Evolutionary conservation across 64 coral and sea anemone species (phyloP), one percentile per base, ranked within the genome.

Genomic region (Stichodactyla mertensii): DNA sequence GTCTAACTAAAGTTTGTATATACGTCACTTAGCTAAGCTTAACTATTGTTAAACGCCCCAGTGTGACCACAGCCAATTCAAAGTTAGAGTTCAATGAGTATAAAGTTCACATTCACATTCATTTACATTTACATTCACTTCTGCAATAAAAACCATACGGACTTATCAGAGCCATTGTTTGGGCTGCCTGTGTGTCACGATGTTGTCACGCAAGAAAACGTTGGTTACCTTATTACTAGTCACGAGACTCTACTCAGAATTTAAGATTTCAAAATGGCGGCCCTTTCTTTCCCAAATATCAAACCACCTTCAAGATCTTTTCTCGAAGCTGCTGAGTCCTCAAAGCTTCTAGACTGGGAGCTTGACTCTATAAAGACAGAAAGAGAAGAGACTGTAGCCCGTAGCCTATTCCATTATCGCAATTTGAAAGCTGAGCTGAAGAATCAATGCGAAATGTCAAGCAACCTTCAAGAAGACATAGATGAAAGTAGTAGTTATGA

Each of bases 391-490:
- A 91, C 84, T 20, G 70, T 91, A 5, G 84, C 70, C 31, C 56
- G 89, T 60, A 79, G 82, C 27, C n/a, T 91, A 51, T 86, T 91
- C 55, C 79, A 80, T 51, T 91, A 86, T 31, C 71, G 89, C 16
- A 83, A 86, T 36, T 78, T 90, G 16, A 77, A 95, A 77, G 62
- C 77, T 13, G 93, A 95, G n/a, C 55, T 95, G 64, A 80, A 89
- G 77, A 92, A 82, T 53, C 90, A 95, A 51, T 87, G 88, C 11
- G 84, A 89, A 15, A 87, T 84, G 55, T 61, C 90, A 6, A 92
- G 93, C 15, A 86, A 87, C 0, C 93, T 92, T 27, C 90, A 95
- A 52, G 93, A 95, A 57, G 54, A 88, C 7, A 62, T 95, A 1
- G 93, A 95, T 77, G 87, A 89, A 77, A 87, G 87, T 7, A 89